These are phyloP conservation scores for Penelope pileata DNA, from an alignment of 2,113 vertebrate genomes.

Conservation along the genomic window DNA sequence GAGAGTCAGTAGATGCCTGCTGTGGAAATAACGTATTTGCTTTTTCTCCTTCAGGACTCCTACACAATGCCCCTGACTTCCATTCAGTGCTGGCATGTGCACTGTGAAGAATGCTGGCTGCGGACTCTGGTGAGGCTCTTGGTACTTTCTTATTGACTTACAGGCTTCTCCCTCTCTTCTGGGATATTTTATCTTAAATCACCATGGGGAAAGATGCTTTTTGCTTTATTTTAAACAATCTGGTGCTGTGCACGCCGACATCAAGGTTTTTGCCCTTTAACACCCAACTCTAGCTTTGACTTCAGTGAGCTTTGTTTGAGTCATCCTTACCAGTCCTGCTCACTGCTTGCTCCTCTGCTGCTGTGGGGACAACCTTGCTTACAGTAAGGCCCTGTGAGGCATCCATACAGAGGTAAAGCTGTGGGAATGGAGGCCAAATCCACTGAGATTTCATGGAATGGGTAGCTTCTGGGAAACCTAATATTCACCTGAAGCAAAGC, in stretches of 20 bases:
- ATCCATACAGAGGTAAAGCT: background rate
- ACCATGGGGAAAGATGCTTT: background rate
- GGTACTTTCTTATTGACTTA: slow-evolving; percentile 13
- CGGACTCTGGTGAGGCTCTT: slow-evolving; percentile 92
- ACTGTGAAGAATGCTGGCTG: slow-evolving; percentile 99
- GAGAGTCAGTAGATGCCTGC: background rate
- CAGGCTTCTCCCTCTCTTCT: background rate
- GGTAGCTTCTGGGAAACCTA: slow-evolving; percentile 1
- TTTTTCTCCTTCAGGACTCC: slow-evolving; percentile 85
- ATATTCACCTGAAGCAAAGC: background rate
- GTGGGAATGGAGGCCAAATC: background rate
- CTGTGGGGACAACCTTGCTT: background rate
- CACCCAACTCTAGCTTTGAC: background rate
- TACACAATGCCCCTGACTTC: slow-evolving; percentile 98
- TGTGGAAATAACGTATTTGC: slow-evolving; percentile 28
- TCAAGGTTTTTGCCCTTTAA: background rate
- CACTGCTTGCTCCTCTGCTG: background rate
- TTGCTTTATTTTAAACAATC: background rate
- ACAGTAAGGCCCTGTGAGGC: background rate
- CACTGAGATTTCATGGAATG: background rate
- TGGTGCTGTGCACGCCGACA: background rate
- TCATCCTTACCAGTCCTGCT: background rate
- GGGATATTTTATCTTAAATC: background rate
- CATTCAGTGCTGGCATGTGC: slow-evolving; percentile 99
- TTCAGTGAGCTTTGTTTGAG: background rate